Conservation (phyloP, 2,113 vertebrate genomes). For the Megalops atlanticus region DNA sequence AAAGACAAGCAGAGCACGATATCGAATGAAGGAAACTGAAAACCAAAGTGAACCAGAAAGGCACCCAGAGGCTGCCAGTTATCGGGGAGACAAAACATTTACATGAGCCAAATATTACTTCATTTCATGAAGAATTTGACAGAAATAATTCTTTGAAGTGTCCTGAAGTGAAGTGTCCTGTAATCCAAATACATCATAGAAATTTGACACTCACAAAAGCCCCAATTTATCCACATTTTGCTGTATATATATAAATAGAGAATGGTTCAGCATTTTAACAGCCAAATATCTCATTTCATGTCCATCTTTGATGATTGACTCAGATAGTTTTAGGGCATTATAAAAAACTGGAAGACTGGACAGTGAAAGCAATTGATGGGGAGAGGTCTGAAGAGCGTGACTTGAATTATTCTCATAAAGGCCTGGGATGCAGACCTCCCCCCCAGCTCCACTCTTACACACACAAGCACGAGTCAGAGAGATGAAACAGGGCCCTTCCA, state of each 20-base stretch:
- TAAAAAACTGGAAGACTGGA: not conserved
- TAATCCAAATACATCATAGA: not conserved
- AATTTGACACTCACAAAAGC: not conserved
- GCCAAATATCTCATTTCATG: not conserved
- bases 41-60: too few species aligned
- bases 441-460: constrained; percentile 20
- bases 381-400: not conserved
- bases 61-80: too few species aligned
- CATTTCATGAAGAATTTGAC: too few species aligned
- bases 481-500: not conserved
- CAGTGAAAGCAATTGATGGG: not conserved
- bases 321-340: not conserved
- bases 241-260: not conserved
- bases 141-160: too few species aligned
- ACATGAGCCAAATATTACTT: too few species aligned
- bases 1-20: too few species aligned
- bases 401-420: not conserved
- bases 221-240: not conserved
- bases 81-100: too few species aligned
- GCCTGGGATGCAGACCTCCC: not conserved
- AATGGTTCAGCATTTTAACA: not conserved
- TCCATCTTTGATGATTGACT: constrained; percentile 12
- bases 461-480: not conserved
- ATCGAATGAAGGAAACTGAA: too few species aligned
- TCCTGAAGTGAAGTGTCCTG: too few species aligned